Base-by-base conservation (phyloP, 1,140 invertebrate species). In the Hormaphis cornu region DNA sequence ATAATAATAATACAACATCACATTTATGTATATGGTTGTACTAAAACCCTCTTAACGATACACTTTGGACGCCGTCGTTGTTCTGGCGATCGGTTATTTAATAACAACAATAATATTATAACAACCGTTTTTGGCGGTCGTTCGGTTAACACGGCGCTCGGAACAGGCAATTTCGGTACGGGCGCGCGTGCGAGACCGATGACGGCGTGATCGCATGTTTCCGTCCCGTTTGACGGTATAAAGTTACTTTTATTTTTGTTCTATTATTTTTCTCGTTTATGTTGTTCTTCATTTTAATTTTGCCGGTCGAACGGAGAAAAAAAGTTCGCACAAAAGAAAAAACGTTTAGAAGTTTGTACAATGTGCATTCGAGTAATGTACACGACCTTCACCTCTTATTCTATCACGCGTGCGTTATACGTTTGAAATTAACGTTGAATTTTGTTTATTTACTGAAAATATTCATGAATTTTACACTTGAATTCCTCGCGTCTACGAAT, bases 241-340 rank as follows among this genome's bases (percentile, higher is more conserved):
- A n/a, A n/a, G 12, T 46, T n/a, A n/a, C n/a, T n/a, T n/a, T n/a
- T n/a, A n/a, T n/a, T n/a, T n/a, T 37, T 33, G 52, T 54, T 35
- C 12, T 58, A 14, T 37, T 37, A 24, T 18, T 33, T 54, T 54
- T 53, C 20, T 37, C n/a, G 30, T 18, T n/a, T n/a, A 8, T 53
- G 30, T 42, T 56, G 12, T 58, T 59, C 18, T 20, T 12, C 42
- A 46, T 63, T 44, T 46, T 46, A 30, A 20, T 42, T 50, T 66
- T 12, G 14, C 58, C 58, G 18, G 24, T 28, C 44, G 10, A 66
- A 66, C 28, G n/a, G n/a, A n/a, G n/a, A n/a, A 48, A 33, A 66
- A 66, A 66, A 30, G 28, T 66, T 44, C 22, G 61, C 8, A 40
- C 35, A 58, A 58, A n/a, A 40, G 33, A 58, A 40, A 58, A 56